Evolutionary conservation across 2,888 invertebrate genomes (phyloP), one percentile per base, ranked within the genome.

Genomic region (Metellina segmentata): DNA sequence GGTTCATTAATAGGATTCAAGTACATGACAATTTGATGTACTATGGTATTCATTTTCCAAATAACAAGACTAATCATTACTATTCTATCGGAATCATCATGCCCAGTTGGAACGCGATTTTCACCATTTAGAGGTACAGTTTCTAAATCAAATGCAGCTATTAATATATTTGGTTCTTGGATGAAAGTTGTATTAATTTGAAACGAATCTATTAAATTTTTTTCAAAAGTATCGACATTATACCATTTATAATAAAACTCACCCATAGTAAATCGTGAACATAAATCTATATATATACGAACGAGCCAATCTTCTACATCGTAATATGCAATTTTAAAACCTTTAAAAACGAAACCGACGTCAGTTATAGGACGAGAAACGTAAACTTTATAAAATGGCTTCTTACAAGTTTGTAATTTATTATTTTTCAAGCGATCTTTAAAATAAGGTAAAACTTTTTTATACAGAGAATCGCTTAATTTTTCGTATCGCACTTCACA

Each of bases 201-300:
- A 78, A 86, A 78, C 1, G 86, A 78, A 11, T 86, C 52, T 6
- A 86, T 7, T 7, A 86, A 71, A 4, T 6, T 70, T 0, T 16
- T 11, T 51, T 49, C 8, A 20, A n/a, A n/a, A 1, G 11, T 13
- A 52, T 70, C 13, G 1, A 86, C 71, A 6, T 78, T 19, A 13
- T 86, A 86, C 86, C 86, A 86, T 52, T 86, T 86, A 9, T 86
- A 86, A 78, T 78, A 86, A 86, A 86, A 86, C 13, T 70, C 77
- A 19, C 9, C 20, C 0, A 20, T 53, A n/a, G 75, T 75, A 48
- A 75, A 85, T 48, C 48, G 13, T 6, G 74, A 51, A 9, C 86
- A 78, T 0, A 78, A 20, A 71, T 86, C 86, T 19, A 86, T 78
- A 52, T 86, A 86, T n/a, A 86, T 70, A 69, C 86, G 49, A 20